phyloP scores from a whole-genome alignment of 2,113 vertebrate species.

The Furnarius figulus region DNA sequence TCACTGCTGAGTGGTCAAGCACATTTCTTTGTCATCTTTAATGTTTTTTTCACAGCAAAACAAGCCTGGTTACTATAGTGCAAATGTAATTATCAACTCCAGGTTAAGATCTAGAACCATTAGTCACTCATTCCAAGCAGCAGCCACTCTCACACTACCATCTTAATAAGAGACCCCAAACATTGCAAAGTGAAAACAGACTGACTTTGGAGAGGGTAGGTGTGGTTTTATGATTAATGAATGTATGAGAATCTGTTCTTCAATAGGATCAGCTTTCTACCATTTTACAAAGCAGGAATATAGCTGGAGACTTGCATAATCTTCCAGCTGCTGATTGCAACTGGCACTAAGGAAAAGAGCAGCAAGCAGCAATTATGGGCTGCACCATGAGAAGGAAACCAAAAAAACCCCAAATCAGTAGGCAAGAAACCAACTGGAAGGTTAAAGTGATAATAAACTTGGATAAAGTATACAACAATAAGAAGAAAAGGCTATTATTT shows the following conservation, averaged over 20 bases:
- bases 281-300: background rate
- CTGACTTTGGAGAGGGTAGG: background rate
- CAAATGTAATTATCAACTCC: background rate
- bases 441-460: background rate
- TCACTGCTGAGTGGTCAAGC: background rate
- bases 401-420: background rate
- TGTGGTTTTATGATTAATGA: background rate
- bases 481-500: background rate
- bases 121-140: background rate
- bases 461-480: background rate
- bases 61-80: background rate
- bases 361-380: background rate
- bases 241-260: background rate
- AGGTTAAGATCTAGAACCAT: background rate
- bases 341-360: background rate
- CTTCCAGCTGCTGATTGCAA: conserved; percentile 8
- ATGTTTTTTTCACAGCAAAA: background rate
- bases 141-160: background rate
- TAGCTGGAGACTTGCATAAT: background rate
- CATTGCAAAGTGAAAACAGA: background rate
- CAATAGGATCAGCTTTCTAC: background rate
- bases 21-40: background rate
- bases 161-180: background rate
- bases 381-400: background rate
- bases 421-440: background rate